Evolutionary conservation across 2,888 invertebrate species (phyloP), one percentile per base, ranked within the genome.

Genomic region (Synergus japonicus): DNA sequence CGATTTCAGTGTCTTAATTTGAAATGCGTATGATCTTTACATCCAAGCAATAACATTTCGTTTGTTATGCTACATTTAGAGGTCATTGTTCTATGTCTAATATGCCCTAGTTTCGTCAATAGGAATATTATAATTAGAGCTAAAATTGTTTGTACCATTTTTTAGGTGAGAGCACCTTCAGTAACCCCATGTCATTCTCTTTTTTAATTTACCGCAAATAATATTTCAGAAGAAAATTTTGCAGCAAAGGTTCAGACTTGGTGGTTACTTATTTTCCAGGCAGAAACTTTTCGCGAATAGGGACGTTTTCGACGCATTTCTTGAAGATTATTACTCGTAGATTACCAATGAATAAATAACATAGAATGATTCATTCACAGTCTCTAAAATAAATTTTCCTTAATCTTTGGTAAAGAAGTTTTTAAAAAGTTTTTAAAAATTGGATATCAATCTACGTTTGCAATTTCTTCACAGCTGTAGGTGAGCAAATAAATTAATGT

Each of bases 141-240:
- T 91, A 91, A 90, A 87, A 88, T 90, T 90, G 87, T 90, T 88
- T 91, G 91, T 91, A 91, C 91, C 91, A 91, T 91, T 90, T 86
- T 88, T 90, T 88, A 90, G 90, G 89, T 90, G 90, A 88, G 86
- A 90, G 89, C 73, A 73, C 73, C 73, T 73, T 73, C 37, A 73
- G 73, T 12, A 54, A 73, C 37, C 73, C 49, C 69, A 0, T 54
- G 54, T 29, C 73, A 73, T 54, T 54, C 18, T n/a, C 29, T 46
- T 49, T 9, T 15, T 9, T 15, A 22, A 9, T 22, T 29, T 18
- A 22, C 12, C n/a, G n/a, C 29, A 15, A 66, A 64, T 15, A 67
- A 43, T 43, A 66, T 41, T 66, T 8, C 9, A 18, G 10, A 43
- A 13, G 41, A 66, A 41, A 4, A 67, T 54, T 73, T 41, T 37